Base-by-base conservation (phyloP, 30 jellyfish, hydroid and myxozoan species). In the Aurelia sp. region DNA sequence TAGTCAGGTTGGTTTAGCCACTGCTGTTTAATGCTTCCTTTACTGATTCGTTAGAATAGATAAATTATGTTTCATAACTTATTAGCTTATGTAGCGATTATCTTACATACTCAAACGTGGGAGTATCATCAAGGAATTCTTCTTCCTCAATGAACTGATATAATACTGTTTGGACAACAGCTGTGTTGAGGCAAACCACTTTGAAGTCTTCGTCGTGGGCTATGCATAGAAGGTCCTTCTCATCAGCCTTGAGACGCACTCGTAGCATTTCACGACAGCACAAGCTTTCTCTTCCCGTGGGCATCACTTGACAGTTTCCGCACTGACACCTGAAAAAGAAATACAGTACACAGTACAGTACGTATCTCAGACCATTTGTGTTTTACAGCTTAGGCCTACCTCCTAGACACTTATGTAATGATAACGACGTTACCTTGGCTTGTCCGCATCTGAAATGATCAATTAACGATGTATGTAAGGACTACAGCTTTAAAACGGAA, bases 121-220 rank as follows among this genome's bases (percentile, higher is more conserved):
- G 59, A 27, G 81, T 71, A 48, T 71, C 81, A 71, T 71, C 81
- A 40, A 71, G 81, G 64, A 71, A 35, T 71, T 71, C 81, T 50
- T 71, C 81, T 0, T 71, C 81, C 66, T 71, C 81, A 3, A 71
- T 31, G 30, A 71, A 71, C 21, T 71, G 81, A 37, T 71, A 71
- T 35, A 71, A 5, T 35, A 66, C 81, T 31, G 81, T 71, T 65
- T 71, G 66, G 2, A 71, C 81, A 27, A 71, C 81, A 31, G 81
- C 81, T 71, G 65, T 71, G 48, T 71, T 71, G 13, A 71, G 81
- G 65, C 81, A 71, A 41, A 31, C 81, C 48, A 65, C 27, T 50
- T 71, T 71, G 27, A 71, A 71, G 65, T 71, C 66, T 23, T 35
- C 65, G 7, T 71, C 81, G n/a, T 71, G 66, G n/a, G 65, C 33